A percentile compares a stretch with the other conserved stretches of the same genome.
phyloP scores from a whole-genome alignment of 2,113 vertebrate species.

The Hucho hucho region DNA sequence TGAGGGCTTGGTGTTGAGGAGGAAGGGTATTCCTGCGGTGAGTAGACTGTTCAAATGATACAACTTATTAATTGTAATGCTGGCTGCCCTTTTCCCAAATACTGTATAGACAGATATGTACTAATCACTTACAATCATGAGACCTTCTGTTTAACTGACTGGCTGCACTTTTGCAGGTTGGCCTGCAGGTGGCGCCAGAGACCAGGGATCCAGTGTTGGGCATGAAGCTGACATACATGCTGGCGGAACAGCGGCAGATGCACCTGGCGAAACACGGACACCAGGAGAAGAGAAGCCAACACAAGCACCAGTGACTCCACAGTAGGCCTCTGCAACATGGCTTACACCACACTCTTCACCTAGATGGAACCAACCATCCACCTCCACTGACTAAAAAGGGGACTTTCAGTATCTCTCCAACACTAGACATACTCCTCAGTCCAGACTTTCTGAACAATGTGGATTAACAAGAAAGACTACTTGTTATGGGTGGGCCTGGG shows the following conservation, averaged over 20 bases:
- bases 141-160: no score
- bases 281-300: conserved; percentile 9
- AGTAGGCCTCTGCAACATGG: conserved; percentile 14
- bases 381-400: no score
- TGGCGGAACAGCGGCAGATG: conserved; percentile 55
- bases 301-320: conserved; percentile 10
- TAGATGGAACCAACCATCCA: not conserved
- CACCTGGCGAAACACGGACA: conserved; percentile 11
- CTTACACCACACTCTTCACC: not conserved
- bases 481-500: not conserved
- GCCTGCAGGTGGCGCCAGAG: conserved; percentile 60
- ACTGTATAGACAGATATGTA: no score
- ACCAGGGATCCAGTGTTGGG: conserved; percentile 26
- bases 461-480: not conserved
- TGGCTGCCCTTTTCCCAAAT: no score
- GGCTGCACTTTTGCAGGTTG: not conserved
- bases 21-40: conserved; percentile 69
- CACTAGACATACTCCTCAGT: no score
- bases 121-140: no score
- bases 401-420: no score
- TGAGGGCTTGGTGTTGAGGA: conserved; percentile 79
- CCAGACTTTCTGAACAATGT: not conserved
- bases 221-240: conserved; percentile 44
- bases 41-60: conserved; percentile 50
- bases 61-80: no score